Conservation (phyloP, 2,888 invertebrate species). For the Eristalis intricaria region DNA sequence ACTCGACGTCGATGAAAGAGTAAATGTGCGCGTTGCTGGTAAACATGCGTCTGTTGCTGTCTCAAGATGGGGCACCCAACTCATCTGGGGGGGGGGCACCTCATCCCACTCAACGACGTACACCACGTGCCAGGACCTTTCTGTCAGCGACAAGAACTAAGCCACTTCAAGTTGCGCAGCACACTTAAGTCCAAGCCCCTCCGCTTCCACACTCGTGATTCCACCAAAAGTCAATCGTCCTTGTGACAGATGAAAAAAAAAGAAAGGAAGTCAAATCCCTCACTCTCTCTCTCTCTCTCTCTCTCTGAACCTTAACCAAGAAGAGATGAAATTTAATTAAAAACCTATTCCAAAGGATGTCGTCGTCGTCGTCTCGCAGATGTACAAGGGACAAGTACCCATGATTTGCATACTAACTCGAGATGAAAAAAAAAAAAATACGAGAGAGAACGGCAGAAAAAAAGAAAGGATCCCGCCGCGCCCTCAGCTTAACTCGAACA, state of each 20-base stretch:
- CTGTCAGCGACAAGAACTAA: neutral
- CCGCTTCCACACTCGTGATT: neutral
- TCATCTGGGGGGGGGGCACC: too few species aligned
- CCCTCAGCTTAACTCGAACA: slow-evolving; percentile 47
- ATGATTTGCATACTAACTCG: slow-evolving; percentile 64
- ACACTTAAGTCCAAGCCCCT: neutral
- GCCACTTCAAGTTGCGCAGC: neutral
- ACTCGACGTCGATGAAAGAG: too few species aligned
- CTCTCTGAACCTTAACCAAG: slow-evolving; percentile 14
- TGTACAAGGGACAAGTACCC: slow-evolving; percentile 25
- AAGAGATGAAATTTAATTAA: slow-evolving; percentile 59
- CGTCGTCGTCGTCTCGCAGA: slow-evolving; percentile 1
- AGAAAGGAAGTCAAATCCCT: slow-evolving; percentile 34
- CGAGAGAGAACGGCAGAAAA: neutral
- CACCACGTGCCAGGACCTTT: neutral
- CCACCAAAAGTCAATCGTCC: neutral
- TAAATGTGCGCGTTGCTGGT: too few species aligned
- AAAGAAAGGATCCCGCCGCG: slow-evolving; percentile 42
- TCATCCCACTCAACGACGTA: too few species aligned
- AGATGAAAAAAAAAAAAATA: neutral
- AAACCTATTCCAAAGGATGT: slow-evolving; percentile 24
- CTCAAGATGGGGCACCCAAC: too few species aligned
- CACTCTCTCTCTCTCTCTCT: slow-evolving; percentile 7
- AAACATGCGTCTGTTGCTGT: too few species aligned
- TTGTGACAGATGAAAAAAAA: neutral